Evolutionary conservation across 1,140 invertebrate genomes (phyloP), one percentile per base, ranked within the genome.

Genomic region (Hesperophylax magnus): DNA sequence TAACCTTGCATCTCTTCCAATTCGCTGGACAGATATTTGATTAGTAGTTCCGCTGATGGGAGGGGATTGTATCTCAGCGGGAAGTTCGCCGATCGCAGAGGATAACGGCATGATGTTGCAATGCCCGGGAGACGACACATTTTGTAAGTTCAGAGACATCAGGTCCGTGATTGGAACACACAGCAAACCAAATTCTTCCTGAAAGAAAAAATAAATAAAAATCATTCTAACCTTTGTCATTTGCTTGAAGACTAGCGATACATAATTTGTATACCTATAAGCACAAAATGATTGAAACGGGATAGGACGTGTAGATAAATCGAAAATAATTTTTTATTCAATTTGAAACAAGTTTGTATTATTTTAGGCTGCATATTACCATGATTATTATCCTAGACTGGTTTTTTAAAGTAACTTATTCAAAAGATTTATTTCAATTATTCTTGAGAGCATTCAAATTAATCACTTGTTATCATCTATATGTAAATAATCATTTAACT

Each of bases 141-240:
- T 83, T 61, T 78, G 82, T 18, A 84, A 74, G 47, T 82, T 79
- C 15, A 81, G n/a, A 17, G 83, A 77, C 2, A 89, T 81, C 79
- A 89, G 87, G 27, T 90, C 88, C 18, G 88, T 87, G 74, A 90
- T 72, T 0, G 88, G 88, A 7, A 90, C 88, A 81, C 88, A 90
- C 83, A 88, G 87, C 54, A 90, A 86, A 17, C 88, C 88, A 15
- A 89, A 65, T 54, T 90, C 89, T 22, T 90, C 89, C 88, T 90
- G 86, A 58, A 85, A 86, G 58, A 22, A 27, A 79, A 63, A 71
- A 31, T 6, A 39, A 39, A 39, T 58, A 79, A 8, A 75, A 7
- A 7, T 39, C 9, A 39, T 7, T 39, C 34, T 39, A 39, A 5
- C 7, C 34, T 39, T 31, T 31, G 27, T 31, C 2, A 31, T 31